Base-by-base conservation (phyloP, 2,113 vertebrate genomes). In the Piaya cayana region DNA sequence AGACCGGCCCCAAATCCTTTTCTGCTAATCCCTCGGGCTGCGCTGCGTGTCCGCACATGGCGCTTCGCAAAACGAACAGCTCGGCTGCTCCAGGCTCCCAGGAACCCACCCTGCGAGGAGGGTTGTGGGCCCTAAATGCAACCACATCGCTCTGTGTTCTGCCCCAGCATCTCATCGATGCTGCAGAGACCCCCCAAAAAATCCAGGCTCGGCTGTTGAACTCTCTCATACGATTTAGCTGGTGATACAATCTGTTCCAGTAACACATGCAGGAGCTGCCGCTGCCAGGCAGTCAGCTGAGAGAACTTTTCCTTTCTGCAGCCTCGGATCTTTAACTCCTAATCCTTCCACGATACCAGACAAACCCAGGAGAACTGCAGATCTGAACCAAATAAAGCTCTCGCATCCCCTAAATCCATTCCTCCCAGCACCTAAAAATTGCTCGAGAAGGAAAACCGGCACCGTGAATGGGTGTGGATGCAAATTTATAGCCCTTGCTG, bases 281-380 rank as follows among this genome's bases (percentile, higher is more conserved):
- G 78, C 49, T 27, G 43, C 74, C 42, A 58, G 37, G 52, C n/a
- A 5, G 6, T 10, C 4, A 14, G 32, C 64, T 9, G n/a, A 17
- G 56, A 42, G 56, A 15, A 9, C 19, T 12, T 42, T 30, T 11
- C 6, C 3, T 8, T 43, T 27, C 69, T 82, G 69, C 42, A 29
- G 1, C n/a, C 47, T 12, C n/a, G 18, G 6, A 0, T 15, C 29
- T 69, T 49, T 26, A 52, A 42, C 59, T 37, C 80, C 63, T 52
- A 34, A 29, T n/a, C 65, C 32, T 26, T 7, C 0, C 0, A 2
- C 0, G 20, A 32, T 22, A 9, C 50, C 3, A 0, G 39, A 2
- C 29, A 39, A 12, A 39, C 1, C 15, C 32, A 4, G 63, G 22
- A 43, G 21, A 74, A 36, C 43, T 5, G 7, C 50, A 64, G 42